Base-by-base conservation (phyloP, 2,797 vertebrate species). In the Tangara arthus region DNA sequence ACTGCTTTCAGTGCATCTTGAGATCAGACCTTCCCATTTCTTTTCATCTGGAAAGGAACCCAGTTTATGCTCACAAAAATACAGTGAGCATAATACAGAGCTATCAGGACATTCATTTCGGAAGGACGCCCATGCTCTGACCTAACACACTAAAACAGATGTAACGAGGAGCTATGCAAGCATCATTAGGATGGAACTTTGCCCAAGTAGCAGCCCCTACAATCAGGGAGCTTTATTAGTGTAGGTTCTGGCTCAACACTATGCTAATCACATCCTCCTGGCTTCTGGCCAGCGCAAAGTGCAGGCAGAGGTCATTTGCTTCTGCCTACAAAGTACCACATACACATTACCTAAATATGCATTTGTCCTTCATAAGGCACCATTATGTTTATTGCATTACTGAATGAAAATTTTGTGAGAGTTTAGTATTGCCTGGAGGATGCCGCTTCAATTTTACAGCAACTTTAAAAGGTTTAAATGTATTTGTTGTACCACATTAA, bases 211-310 rank as follows among this genome's bases (percentile, higher is more conserved):
- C 93, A 92, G 53, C 94, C 93, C 75, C 82, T 61, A 53, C 79
- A 93, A 90, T 95, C 93, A 94, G 65, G 18, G 61, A 89, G 65
- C 82, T 91, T 89, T 93, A 94, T 96, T 93, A 85, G 44, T 34
- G 52, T 37, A 61, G 39, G 24, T 81, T 89, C 87, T 94, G 87
- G 76, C 85, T 94, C 95, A 86, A 92, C 65, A 81, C 72, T 78
- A 32, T 87, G 69, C 72, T 95, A 92, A 94, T 94, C 84, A 71
- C 61, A 81, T 71, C 35, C 55, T 87, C 49, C 79, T 94, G 96
- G 93, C 68, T 89, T 68, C 76, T 47, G 79, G 85, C 87, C 95
- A 96, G 82, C 72, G 68, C 15, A 50, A 53, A 96, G 91, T 81
- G 71, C 93, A 95, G 46, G 65, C 68, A 87, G 89, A 95, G 87